Evolutionary conservation across 92 coral and sea anemone genomes (phyloP), one percentile per base, ranked within the genome.

Genomic region (Porites rus): DNA sequence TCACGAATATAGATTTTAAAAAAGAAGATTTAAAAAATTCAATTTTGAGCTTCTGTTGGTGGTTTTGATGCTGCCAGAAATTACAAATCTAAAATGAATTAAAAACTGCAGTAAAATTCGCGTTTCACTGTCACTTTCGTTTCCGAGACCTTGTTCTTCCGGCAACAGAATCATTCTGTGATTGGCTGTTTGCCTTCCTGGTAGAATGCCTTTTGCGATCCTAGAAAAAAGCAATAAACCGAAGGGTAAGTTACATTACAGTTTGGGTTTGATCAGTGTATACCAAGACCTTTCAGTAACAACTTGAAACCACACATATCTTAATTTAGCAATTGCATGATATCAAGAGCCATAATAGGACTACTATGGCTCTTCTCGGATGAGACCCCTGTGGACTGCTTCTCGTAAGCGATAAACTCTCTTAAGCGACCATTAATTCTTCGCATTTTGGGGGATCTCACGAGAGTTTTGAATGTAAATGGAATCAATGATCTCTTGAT

Each of bases 91-190:
- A 3, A 25, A 72, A 72, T 18, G 65, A 61, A 0, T 61, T 38
- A 38, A 28, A 53, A 77, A 51, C 7, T 75, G 4, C 67, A 12
- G 28, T 53, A 7, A n/a, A 18, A 68, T 16, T 24, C 1, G 53
- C 24, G 38, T 17, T 31, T 63, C 51, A 38, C 13, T n/a, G 52
- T 83, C 87, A 83, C 54, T 83, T 83, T 52, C 77, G 77, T 70
- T 62, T 83, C 20, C 31, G 87, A 3, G 87, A 83, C 24, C 87
- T 74, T 50, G 87, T 83, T 63, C 87, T 51, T 20, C 80, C 73
- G 18, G 87, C 76, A 56, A 83, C 80, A 50, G 87, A 83, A 50
- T 83, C 87, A 83, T 83, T 64, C 31, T 52, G 87, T 20, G 65
- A 22, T 60, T 63, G 51, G 14, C 50, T 83, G 2, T 51, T 65